These are phyloP conservation scores for Procambarus clarkii DNA, from an alignment of 1,140 invertebrate species.

Conservation along the genomic window DNA sequence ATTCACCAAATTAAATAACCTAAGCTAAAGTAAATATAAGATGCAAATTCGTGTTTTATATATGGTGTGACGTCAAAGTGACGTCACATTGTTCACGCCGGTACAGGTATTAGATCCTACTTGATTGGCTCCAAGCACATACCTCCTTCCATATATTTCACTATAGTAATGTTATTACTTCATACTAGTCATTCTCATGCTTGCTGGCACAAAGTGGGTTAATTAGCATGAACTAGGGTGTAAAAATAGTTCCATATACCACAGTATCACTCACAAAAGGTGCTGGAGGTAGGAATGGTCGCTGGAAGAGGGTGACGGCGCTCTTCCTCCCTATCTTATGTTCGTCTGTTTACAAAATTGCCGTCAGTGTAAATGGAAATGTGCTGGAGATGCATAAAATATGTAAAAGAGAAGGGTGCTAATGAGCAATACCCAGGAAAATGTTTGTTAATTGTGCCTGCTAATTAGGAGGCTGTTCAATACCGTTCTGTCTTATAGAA, in stretches of 20 bases:
- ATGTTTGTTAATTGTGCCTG: conserved; percentile 69
- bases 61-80: too few species aligned
- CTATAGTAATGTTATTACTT: too few species aligned
- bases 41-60: too few species aligned
- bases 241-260: too few species aligned
- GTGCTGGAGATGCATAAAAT: conserved; percentile 70
- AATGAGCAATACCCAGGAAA: conserved; percentile 66
- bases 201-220: not conserved
- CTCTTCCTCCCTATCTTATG: conserved; percentile 39
- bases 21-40: too few species aligned
- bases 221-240: not conserved
- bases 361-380: conserved; percentile 70
- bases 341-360: conserved; percentile 65
- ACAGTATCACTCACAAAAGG: too few species aligned
- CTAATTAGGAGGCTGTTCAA: conserved; percentile 52
- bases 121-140: too few species aligned
- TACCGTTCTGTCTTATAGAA: conserved; percentile 7
- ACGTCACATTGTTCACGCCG: too few species aligned
- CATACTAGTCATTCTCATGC: not conserved
- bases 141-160: too few species aligned
- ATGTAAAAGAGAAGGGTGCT: conserved; percentile 70
- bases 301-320: not conserved
- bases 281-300: not conserved
- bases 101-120: too few species aligned
- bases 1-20: too few species aligned